Evolutionary conservation across 2,888 invertebrate genomes (phyloP).

Genomic region (Halictus ligatus): DNA sequence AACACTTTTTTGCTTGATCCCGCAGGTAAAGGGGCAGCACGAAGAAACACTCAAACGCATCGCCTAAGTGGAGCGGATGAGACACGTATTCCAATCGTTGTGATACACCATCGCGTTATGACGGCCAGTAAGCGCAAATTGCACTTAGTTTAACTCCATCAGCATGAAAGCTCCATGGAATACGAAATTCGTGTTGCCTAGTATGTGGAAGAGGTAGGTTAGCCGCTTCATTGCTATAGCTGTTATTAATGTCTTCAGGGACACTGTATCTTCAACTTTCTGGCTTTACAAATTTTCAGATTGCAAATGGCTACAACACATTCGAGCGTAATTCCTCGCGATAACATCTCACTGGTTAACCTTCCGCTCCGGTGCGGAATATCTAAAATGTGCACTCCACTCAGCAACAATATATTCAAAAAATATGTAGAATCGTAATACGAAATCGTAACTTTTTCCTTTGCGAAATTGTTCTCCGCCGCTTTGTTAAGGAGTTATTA

Average conservation of each 20-base stretch:
- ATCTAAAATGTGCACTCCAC: not conserved
- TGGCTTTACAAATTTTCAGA: not conserved
- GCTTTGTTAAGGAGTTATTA: no score
- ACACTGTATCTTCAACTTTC: conserved; percentile 30
- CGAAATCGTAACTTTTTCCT: not conserved
- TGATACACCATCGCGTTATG: conserved; percentile 75
- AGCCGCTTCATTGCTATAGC: conserved; percentile 34
- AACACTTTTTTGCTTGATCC: not conserved
- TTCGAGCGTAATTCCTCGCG: not conserved
- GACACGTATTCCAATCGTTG: conserved; percentile 77
- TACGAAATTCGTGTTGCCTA: conserved; percentile 73
- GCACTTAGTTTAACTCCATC: conserved; percentile 78
- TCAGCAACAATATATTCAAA: not conserved
- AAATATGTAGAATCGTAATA: not conserved
- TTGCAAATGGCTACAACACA: not conserved
- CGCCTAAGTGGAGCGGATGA: conserved; percentile 70
- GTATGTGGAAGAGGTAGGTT: conserved; percentile 44
- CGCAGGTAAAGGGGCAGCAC: not conserved
- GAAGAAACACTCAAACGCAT: conserved; percentile 58
- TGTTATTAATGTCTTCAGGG: conserved; percentile 57
- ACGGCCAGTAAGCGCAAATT: conserved; percentile 76
- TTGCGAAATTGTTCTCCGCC: no score
- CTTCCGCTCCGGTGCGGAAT: not conserved
- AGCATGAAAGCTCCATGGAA: conserved; percentile 72
- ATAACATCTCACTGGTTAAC: not conserved